Evolutionary conservation across 2,888 invertebrate species (phyloP), one percentile per base, ranked within the genome.

Genomic region (Epinotia bilunana): DNA sequence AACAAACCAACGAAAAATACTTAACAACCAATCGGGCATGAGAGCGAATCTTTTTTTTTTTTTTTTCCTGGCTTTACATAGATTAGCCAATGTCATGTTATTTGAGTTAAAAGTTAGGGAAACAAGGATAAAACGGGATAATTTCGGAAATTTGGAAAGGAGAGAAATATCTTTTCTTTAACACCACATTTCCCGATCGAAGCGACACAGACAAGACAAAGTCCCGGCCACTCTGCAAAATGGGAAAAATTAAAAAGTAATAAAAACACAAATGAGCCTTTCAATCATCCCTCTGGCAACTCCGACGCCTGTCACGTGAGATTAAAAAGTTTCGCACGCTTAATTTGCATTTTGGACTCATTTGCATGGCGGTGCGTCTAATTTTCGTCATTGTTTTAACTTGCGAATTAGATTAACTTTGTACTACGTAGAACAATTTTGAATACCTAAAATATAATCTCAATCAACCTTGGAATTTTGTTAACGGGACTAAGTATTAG

Each of bases 251-350:
- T 94, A 91, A 91, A 92, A 94, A 94, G 92, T 93, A 91, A 93
- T 93, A 93, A 93, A 93, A 92, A 93, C 84, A 90, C 91, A 94
- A 94, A 94, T 93, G 93, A 93, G 92, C 86, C 89, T 90, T 92
- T 94, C 93, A 91, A 94, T 94, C 93, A 94, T 93, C 90, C 89
- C 68, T 57, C 69, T 69, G 92, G 90, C 91, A 90, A 87, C 87
- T 82, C 77, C 80, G 84, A 83, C 81, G 80, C 82, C 89, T 90
- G 93, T 93, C 93, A 94, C 92, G 93, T 91, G 92, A 94, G 93
- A 94, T 94, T 94, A 94, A 94, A 94, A 94, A 94, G 92, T 94
- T 94, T 93, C 93, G 90, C 93, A 93, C 93, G 93, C 87, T 69
- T 92, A 93, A 93, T 94, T 93, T 92, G 91, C 93, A 93, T 94